Base-by-base conservation (phyloP, 2,797 vertebrate species). In the Ctenochaetus hawaiiensis region DNA sequence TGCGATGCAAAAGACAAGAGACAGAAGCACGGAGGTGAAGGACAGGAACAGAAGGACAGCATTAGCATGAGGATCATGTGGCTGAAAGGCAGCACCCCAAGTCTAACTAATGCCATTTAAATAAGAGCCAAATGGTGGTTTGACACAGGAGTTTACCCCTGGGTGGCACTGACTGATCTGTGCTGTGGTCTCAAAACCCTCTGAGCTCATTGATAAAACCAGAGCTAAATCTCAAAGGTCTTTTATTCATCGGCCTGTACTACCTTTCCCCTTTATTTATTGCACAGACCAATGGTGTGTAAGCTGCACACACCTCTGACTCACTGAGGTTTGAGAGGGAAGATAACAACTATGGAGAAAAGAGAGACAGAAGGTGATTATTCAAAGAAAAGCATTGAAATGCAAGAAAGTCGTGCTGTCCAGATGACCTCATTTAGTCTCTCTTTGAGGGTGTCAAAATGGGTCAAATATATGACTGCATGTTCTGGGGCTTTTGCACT, bases 81-180 rank as follows among this genome's bases (percentile, higher is more conserved):
- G 62, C 51, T 81, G 48, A 78, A 45, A 63, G 56, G 22, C 44
- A 67, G 45, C 37, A 73, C 34, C 56, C 62, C 49, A 54, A 64
- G 67, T 41, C 60, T 26, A 61, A 80, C 44, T 75, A 63, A 75
- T 67, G 72, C 57, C 43, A 67, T 44, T 86, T 49, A 66, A 87
- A 87, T 74, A 75, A 80, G 49, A 78, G 34, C 14, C 18, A 75
- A 72, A 75, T 70, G 13, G 56, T 53, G 56, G 59, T 23, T 69
- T 61, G 56, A 66, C 49, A 53, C 48, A 72, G 52, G 51, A 72
- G 67, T 56, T 44, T 34, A 22, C 12, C 34, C 76, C 48, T 39
- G 37, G n/a, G 48, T 73, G 67, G 13, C 37, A 72, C 8, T 47
- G 44, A 77, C 53, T 72, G 44, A 81, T 83, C 59, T 60, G 53